These are phyloP conservation scores for Thalassoma bifasciatum DNA, from an alignment of 2,113 vertebrate genomes.

Conservation along the genomic window DNA sequence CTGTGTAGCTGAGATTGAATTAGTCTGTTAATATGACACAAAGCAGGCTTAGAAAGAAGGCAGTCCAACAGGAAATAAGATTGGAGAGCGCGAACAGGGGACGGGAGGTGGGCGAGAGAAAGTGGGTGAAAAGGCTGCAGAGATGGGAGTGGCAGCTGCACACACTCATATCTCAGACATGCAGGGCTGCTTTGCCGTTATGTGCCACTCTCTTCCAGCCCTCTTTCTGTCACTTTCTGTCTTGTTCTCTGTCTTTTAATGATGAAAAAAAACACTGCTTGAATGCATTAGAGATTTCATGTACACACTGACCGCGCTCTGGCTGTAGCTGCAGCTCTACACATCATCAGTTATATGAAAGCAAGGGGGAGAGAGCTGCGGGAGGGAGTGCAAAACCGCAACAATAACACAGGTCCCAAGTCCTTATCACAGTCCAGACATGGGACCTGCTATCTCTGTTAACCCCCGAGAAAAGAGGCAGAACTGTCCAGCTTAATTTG, in stretches of 20 bases:
- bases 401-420: slow-evolving; percentile 22
- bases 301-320: background rate
- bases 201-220: slow-evolving; percentile 17
- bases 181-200: slow-evolving; percentile 36
- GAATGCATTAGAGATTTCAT: slow-evolving; percentile 16
- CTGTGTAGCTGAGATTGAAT: slow-evolving; percentile 74
- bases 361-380: background rate
- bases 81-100: slow-evolving; percentile 37
- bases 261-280: background rate
- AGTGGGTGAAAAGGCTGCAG: slow-evolving; percentile 31
- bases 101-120: slow-evolving; percentile 58
- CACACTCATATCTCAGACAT: slow-evolving; percentile 51
- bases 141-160: slow-evolving; percentile 56
- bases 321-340: slow-evolving; percentile 26
- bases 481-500: slow-evolving; percentile 31
- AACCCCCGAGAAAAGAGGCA: slow-evolving; percentile 61
- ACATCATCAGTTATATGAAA: slow-evolving; percentile 30
- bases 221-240: slow-evolving; percentile 19
- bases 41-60: slow-evolving; percentile 61
- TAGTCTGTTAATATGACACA: slow-evolving; percentile 70
- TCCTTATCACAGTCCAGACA: slow-evolving; percentile 55
- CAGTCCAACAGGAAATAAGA: slow-evolving; percentile 72
- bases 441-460: slow-evolving; percentile 63
- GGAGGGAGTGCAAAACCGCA: slow-evolving; percentile 1
- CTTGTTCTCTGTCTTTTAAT: slow-evolving; percentile 12